Percentiles rank a stretch among this genome's conserved stretches.
Conservation (phyloP, 2,113 vertebrate species). For the Copsychus sechellarum region DNA sequence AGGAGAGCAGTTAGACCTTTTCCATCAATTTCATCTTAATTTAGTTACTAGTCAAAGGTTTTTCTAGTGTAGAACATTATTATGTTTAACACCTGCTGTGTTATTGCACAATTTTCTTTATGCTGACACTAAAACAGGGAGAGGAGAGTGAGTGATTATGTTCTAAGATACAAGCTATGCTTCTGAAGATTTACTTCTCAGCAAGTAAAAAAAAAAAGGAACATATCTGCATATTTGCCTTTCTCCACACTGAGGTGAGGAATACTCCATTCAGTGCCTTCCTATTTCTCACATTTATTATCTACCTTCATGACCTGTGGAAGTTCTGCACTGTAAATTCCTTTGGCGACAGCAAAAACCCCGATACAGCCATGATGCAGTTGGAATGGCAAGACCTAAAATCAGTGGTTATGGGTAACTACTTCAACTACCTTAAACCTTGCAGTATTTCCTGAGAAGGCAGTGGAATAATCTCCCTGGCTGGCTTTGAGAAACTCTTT, state of each 20-base stretch:
- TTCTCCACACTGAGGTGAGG: background rate
- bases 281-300: background rate
- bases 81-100: slow-evolving; percentile 47
- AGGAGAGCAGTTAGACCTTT: background rate
- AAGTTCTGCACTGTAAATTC: background rate
- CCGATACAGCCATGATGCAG: background rate
- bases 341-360: background rate
- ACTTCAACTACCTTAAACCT: background rate
- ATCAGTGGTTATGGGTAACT: background rate
- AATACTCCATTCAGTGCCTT: background rate
- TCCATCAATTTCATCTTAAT: slow-evolving; percentile 24
- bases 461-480: background rate
- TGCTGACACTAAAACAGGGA: slow-evolving; percentile 20
- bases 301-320: background rate
- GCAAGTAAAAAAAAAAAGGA: background rate
- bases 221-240: background rate
- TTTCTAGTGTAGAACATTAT: slow-evolving; percentile 1
- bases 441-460: background rate
- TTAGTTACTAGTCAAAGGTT: slow-evolving; percentile 25
- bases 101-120: slow-evolving; percentile 46
- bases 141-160: slow-evolving; percentile 7
- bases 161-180: background rate
- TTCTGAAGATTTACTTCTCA: slow-evolving; percentile 16
- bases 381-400: background rate
- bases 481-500: background rate